Evolutionary conservation across 2,797 vertebrate genomes (phyloP).

Genomic region (Tolypeutes matacus): DNA sequence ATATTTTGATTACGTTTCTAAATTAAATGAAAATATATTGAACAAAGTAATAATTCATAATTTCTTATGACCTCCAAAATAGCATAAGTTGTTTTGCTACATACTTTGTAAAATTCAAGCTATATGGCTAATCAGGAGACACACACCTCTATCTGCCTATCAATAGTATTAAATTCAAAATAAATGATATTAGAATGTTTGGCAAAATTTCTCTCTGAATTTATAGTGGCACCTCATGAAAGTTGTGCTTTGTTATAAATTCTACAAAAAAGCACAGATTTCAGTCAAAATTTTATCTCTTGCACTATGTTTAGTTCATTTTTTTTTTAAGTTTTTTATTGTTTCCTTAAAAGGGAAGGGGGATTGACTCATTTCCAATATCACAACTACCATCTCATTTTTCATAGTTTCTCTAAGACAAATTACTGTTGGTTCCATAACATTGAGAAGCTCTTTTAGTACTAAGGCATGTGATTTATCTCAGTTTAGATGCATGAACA

Average conservation of each 20-base stretch:
- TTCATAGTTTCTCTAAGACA: neutral
- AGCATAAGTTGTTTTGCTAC: neutral
- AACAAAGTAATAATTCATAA: neutral
- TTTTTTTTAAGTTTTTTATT: neutral
- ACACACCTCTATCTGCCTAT: neutral
- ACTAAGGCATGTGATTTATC: neutral
- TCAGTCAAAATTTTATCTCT: neutral
- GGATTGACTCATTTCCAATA: neutral
- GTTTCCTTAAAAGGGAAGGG: neutral
- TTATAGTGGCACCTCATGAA: neutral
- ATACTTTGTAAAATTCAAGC: neutral
- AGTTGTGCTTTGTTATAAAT: neutral
- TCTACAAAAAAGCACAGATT: neutral
- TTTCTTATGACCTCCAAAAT: conserved; percentile 36
- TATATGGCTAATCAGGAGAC: neutral
- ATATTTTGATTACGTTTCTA: neutral
- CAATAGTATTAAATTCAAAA: neutral
- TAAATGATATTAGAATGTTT: neutral
- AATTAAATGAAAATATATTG: neutral
- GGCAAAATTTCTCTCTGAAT: neutral
- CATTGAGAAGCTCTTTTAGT: neutral
- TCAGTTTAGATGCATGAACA: neutral
- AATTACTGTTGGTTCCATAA: neutral
- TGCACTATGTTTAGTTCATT: neutral
- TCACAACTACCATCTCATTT: neutral